Conservation (phyloP, 2,888 invertebrate genomes). For the Melipona bicolor region DNA sequence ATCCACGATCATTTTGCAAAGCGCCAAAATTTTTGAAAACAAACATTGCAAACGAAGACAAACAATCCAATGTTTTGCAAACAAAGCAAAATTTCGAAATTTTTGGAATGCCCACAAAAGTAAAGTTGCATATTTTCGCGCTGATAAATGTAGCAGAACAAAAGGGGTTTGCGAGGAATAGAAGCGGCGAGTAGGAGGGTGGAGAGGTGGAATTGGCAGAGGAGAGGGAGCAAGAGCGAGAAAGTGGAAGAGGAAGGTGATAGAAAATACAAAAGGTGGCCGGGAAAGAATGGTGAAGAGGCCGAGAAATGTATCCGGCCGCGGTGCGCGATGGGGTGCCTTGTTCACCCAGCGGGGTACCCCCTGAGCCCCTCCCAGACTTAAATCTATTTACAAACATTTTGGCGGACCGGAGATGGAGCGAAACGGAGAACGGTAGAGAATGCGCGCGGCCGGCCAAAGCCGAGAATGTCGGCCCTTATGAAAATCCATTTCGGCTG, state of each 20-base stretch:
- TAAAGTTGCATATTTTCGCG: no score
- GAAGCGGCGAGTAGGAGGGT: conserved; percentile 28
- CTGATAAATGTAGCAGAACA: not conserved
- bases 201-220: conserved; percentile 16
- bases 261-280: conserved; percentile 62
- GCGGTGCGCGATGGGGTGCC: conserved; percentile 79
- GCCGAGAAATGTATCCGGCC: conserved; percentile 68
- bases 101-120: no score
- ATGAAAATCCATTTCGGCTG: conserved; percentile 78
- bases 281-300: conserved; percentile 72
- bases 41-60: no score
- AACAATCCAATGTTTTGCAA: no score
- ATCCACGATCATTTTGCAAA: no score
- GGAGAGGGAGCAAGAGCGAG: conserved; percentile 37
- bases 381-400: conserved; percentile 83
- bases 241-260: conserved; percentile 44
- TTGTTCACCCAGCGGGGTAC: conserved; percentile 79
- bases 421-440: conserved; percentile 59
- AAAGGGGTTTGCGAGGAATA: not conserved
- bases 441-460: conserved; percentile 62
- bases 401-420: conserved; percentile 77
- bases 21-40: no score
- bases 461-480: conserved; percentile 68
- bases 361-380: conserved; percentile 76
- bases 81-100: no score